Conservation (phyloP, 2,113 vertebrate genomes). For the Machaerirhynchus nigripectus region DNA sequence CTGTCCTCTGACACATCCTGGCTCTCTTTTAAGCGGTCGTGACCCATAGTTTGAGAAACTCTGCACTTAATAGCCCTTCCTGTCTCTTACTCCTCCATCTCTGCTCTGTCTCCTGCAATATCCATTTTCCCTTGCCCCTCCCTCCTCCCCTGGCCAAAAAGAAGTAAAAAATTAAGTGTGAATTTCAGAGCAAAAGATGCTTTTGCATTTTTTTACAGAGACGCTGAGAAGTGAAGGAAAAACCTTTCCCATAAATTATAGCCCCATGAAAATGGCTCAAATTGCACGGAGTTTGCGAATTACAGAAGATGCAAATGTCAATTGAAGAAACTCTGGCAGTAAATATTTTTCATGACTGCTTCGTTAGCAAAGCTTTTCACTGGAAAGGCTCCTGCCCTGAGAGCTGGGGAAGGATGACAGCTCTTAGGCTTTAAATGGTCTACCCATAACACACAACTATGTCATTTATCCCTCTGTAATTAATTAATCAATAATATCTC, state of each 20-base stretch:
- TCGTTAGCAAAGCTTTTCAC: background rate
- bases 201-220: background rate
- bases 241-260: background rate
- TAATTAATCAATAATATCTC: slow-evolving; percentile 2
- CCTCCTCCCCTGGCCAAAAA: slow-evolving; percentile 10
- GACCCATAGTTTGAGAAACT: slow-evolving; percentile 36
- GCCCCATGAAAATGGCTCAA: background rate
- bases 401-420: background rate
- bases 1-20: background rate
- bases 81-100: slow-evolving; percentile 36
- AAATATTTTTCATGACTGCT: slow-evolving; percentile 47
- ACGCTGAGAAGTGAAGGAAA: background rate
- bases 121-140: slow-evolving; percentile 19
- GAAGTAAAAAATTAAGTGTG: slow-evolving; percentile 61
- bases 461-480: slow-evolving; percentile 5
- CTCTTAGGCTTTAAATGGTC: background rate
- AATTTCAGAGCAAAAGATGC: slow-evolving; percentile 33
- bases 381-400: background rate
- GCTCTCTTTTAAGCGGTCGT: background rate
- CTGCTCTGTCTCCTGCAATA: slow-evolving; percentile 19
- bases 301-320: slow-evolving; percentile 8
- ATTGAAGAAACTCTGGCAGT: background rate
- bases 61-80: slow-evolving; percentile 1
- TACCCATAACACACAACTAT: background rate
- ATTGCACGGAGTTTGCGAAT: background rate